Evolutionary conservation across 2,888 invertebrate genomes (phyloP), one percentile per base, ranked within the genome.

Genomic region (Galeruca laticollis): DNA sequence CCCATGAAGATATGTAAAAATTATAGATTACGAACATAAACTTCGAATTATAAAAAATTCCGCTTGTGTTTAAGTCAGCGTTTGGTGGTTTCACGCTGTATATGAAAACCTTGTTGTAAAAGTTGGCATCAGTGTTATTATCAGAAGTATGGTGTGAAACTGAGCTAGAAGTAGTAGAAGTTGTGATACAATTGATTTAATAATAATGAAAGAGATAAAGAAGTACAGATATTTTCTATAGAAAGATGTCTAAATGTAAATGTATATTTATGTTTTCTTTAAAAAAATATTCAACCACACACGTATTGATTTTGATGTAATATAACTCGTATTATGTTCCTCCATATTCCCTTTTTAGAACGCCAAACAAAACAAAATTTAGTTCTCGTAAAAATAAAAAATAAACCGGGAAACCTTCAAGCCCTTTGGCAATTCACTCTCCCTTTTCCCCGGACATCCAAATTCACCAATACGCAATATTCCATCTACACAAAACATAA

Each of bases 391-490:
- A 66, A 66, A 66, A 66, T 60, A 60, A 66, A 57, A 54, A 54
- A 54, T 54, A 54, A 31, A 54, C 26, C 54, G 47, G 20, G 57
- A 65, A 66, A 52, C 66, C 66, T 59, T 66, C 59, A 54, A 64
- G 35, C 40, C 60, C 60, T 66, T 66, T 61, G 54, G 40, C 49
- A 60, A 66, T 60, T 43, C 70, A 49, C 43, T 11, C 62, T 47
- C 33, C 26, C 37, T 33, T 26, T 51, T 33, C 43, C 61, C 26
- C 33, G 33, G 11, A 18, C 26, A 52, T 52, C 15, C n/a, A 54
- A 63, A 54, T 49, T n/a, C 59, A 33, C 57, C 59, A 64, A 57
- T 74, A 73, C 72, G 70, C 74, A 74, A 69, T 54, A 60, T 57
- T 69, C 64, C 69, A 59, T 66, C 65, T 65, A 61, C 51, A 60